phyloP scores from a whole-genome alignment of 2,113 vertebrate genomes.

The Neotoma lepida region DNA sequence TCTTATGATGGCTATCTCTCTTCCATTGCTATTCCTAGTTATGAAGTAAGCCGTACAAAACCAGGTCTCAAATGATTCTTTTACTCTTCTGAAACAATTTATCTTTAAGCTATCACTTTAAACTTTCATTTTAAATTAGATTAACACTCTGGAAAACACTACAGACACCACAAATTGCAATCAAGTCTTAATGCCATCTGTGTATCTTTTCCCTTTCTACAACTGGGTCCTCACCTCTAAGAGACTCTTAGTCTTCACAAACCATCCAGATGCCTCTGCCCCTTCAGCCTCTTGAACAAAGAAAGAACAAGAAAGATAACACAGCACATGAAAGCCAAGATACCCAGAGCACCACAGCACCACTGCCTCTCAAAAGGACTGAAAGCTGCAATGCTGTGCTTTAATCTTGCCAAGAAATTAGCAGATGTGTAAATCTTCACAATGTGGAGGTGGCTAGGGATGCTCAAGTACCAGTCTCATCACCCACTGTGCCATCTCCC shows the following conservation, averaged over 20 bases:
- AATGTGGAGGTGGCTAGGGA: not conserved
- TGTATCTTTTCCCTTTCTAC: not conserved
- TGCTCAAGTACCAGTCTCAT: not conserved
- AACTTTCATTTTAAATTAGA: conserved; percentile 40
- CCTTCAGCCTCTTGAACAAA: not conserved
- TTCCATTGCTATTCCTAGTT: conserved; percentile 36
- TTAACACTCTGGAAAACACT: not conserved
- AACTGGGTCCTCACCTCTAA: not conserved
- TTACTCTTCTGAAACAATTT: conserved; percentile 31
- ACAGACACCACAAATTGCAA: not conserved
- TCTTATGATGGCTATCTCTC: conserved; percentile 10
- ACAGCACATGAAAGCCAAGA: not conserved
- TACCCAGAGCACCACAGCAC: not conserved
- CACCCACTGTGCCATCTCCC: not conserved
- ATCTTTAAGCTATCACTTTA: conserved; percentile 27
- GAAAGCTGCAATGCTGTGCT: not conserved
- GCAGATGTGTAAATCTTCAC: not conserved
- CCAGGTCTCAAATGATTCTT: not conserved
- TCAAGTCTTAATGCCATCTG: not conserved
- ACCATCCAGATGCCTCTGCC: not conserved
- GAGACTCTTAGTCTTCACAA: not conserved
- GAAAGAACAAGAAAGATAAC: not conserved
- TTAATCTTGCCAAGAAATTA: conserved; percentile 11
- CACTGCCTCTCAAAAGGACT: not conserved
- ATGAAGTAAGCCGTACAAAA: not conserved